phyloP scores from a whole-genome alignment of 30 jellyfish, hydroid and myxozoan genomes.

The Cassiopea andromeda region DNA sequence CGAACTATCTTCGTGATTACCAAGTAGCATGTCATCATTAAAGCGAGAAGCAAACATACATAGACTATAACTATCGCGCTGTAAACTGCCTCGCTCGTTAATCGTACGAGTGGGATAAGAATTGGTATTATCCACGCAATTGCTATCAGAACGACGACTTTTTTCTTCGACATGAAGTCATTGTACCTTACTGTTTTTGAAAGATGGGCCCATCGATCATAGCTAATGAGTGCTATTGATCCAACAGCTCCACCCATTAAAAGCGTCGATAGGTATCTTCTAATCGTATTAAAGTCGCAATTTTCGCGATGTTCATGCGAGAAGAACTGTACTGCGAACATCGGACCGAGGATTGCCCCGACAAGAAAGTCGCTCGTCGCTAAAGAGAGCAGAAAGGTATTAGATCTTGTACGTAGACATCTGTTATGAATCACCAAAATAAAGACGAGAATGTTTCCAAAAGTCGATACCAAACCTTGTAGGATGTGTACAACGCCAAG shows the following conservation, averaged over 20 bases:
- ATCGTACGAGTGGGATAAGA: slow-evolving; percentile 67
- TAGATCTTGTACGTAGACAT: slow-evolving; percentile 65
- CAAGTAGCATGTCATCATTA: slow-evolving; percentile 52
- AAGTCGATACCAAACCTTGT: slow-evolving; percentile 21
- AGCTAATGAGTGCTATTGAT: slow-evolving; percentile 68
- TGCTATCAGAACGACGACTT: slow-evolving; percentile 31
- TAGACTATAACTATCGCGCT: slow-evolving; percentile 31
- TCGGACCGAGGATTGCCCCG: slow-evolving; percentile 69
- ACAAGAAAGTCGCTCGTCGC: slow-evolving; percentile 83
- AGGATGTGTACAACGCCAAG: slow-evolving; percentile 63
- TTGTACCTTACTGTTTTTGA: slow-evolving; percentile 58
- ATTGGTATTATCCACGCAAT: slow-evolving; percentile 83
- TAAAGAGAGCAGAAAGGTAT: slow-evolving; percentile 52
- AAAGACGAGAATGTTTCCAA: slow-evolving; percentile 61
- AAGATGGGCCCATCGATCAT: slow-evolving; percentile 76
- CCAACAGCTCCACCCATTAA: slow-evolving; percentile 82
- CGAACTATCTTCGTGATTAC: slow-evolving; percentile 38
- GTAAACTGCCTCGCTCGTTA: slow-evolving; percentile 43
- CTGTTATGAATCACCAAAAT: slow-evolving; percentile 17
- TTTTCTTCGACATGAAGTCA: slow-evolving; percentile 50
- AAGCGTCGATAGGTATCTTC: slow-evolving; percentile 67
- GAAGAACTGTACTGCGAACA: slow-evolving; percentile 56
- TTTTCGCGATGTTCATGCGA: slow-evolving; percentile 26
- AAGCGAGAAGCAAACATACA: slow-evolving; percentile 15
- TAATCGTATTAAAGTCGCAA: slow-evolving; percentile 53